phyloP scores from a whole-genome alignment of 2,888 invertebrate species.

The Crossocerus cetratus region DNA sequence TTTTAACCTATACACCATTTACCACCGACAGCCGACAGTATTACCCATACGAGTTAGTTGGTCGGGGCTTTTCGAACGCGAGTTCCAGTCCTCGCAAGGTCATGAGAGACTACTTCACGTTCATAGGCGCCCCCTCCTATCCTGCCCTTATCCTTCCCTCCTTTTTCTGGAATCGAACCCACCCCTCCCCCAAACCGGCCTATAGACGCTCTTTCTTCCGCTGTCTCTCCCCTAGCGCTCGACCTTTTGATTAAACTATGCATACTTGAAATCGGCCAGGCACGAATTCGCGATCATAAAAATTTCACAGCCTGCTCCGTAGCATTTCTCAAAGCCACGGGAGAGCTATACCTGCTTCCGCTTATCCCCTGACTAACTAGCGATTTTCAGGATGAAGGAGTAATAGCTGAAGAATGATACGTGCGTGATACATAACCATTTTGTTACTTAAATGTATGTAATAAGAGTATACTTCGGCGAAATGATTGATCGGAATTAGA shows the following conservation, averaged over 20 bases:
- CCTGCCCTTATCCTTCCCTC: neutral
- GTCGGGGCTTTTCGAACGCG: constrained; percentile 20
- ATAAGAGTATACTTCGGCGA: no score
- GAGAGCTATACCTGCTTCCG: constrained; percentile 32
- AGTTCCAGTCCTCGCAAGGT: constrained; percentile 38
- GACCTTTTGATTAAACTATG: constrained; percentile 67
- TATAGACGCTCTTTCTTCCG: neutral
- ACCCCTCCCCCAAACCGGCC: neutral
- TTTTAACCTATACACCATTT: constrained; percentile 52
- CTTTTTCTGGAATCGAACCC: neutral
- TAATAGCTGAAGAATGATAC: no score
- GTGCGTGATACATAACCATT: no score
- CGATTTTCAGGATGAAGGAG: no score
- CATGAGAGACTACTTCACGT: constrained; percentile 13
- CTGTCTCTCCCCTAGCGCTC: constrained; percentile 15
- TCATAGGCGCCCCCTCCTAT: constrained; percentile 6
- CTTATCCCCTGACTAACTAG: constrained; percentile 15
- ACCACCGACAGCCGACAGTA: constrained; percentile 30
- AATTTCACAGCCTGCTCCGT: constrained; percentile 44
- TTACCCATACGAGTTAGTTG: constrained; percentile 26
- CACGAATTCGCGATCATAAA: constrained; percentile 52
- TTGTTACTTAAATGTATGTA: no score
- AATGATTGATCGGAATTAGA: no score
- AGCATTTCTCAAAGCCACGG: constrained; percentile 34
- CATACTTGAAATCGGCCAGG: constrained; percentile 64